Base-by-base conservation (phyloP, 1,140 invertebrate genomes). In the Agraylea sexmaculata region DNA sequence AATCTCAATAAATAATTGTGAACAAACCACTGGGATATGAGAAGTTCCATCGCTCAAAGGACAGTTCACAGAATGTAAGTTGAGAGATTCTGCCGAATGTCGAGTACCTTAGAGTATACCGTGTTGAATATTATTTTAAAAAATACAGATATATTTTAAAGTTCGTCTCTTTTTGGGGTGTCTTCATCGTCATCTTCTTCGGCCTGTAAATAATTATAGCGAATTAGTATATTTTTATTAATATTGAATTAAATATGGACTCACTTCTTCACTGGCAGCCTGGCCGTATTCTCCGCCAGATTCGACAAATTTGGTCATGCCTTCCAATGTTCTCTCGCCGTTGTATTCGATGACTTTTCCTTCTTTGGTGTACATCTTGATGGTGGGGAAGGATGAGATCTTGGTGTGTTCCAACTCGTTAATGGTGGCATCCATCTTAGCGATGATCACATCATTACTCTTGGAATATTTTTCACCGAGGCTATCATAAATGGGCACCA, bases 401-500 rank as follows among this genome's bases (percentile, higher is more conserved):
- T 93, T 95, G 22, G 88, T 82, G 68, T 89, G 85, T 53, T 94
- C 90, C 40, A 99, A 64, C 71, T 99, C 95, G 64, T 99, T 99
- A 55, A 78, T 84, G 40, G 94, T 98, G 33, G 94, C 80, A 66
- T 99, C 96, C 75, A 99, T 96, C 70, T 99, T 99, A 47, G 94
- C 93, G 58, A 99, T 87, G 10, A 99, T 73, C 47, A 99, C 72
- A 44, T 80, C 77, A 27, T 81, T 75, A 50, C 78, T 76, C 50
- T 88, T 82, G 58, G 85, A 81, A 65, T 79, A 97, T 64, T 94
- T 87, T 52, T 74, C 70, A 20, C 62, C 73, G 40, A 74, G 56
- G 56, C 75, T 73, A 47, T 98, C 92, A 65, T 92, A 99, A 63
- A 96, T 96, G 18, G 95, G 95, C 47, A 73, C 86, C 49, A 98